Base-by-base conservation (phyloP, 2,113 vertebrate species). In the Gallinago paraguaiae region DNA sequence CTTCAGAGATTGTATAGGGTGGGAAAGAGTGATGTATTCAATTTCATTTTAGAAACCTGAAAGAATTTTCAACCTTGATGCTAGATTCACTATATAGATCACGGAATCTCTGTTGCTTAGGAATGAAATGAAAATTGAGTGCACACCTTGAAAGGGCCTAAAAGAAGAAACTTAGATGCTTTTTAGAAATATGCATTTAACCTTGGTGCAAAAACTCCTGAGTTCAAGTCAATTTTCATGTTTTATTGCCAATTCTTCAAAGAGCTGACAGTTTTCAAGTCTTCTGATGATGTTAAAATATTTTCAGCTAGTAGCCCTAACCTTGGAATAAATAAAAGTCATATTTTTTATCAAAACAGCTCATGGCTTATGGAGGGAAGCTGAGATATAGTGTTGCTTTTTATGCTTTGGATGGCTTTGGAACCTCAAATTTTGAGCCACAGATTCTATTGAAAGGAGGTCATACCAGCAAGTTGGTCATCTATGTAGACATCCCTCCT, bases 401-500 rank as follows among this genome's bases (percentile, higher is more conserved):
- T 98, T 98, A 98, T 43, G 98, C 99, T 54, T 96, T 98, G 59
- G 91, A 98, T 7, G 98, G 98, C 33, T 70, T 93, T 4, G 99
- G 99, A 46, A 94, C 98, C 64, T 98, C 98, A 92, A 99, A 99
- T 95, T 98, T 98, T 71, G 99, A 99, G 96, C 99, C 99, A 50
- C 99, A 99, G 90, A 97, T 99, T 76, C 96, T 99, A 86, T 98
- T 99, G 91, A 99, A 97, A 90, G 99, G 99, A 13, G 99, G 99
- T 39, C 93, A 74, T 46, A 71, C 97, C 46, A 98, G 97, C 65
- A 99, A 99, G 92, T 57, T 98, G 24, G 97, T 99, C 51, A 99
- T 99, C 87, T 99, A 99, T 63, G 97, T 90, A 8, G 98, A 99
- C 11, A 76, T 97, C 7, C 93, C 96, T 1, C 95, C 98, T 7